Evolutionary conservation across 1,140 invertebrate species (phyloP), one percentile per base, ranked within the genome.

Genomic region (Platyscapa corneri): DNA sequence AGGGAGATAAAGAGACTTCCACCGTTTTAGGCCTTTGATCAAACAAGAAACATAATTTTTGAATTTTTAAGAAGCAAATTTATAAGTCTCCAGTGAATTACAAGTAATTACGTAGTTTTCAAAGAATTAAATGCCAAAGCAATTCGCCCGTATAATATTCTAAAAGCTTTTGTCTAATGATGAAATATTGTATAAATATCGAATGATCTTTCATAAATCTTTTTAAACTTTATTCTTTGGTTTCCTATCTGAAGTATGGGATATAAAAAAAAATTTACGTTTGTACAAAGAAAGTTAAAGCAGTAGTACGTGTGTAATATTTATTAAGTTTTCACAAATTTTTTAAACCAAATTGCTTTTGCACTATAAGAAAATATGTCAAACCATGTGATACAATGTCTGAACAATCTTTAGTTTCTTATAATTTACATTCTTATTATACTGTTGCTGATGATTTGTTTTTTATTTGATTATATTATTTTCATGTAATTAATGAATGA

Each of bases 111-210:
- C 74, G 16, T n/a, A n/a, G n/a, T n/a, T n/a, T n/a, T n/a, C 30
- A 27, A 42, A n/a, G 60, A 37, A 78, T 78, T 56, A 60, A 78
- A 56, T 77, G 75, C 32, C 46, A 37, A 37, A 49, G 74, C 60
- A 53, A 83, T 76, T 77, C 76, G 37, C 49, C 30, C 39, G 3
- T 53, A 78, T 78, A 78, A 84, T 64, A 77, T 30, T 76, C 46
- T 67, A 76, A 30, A 60, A 76, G 56, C 10, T 64, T 53, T 84
- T 8, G 1, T 30, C 12, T 37, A 77, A 84, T 84, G 70, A 60
- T 14, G 23, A 77, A 70, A 76, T 83, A 42, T 49, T 8, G 60
- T 3, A 42, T n/a, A 46, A 83, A 23, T n/a, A n/a, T n/a, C 42
- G 12, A 23, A 27, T 74, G 27, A 23, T 74, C 6, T 42, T 8